phyloP scores from a whole-genome alignment of 2,888 invertebrate species.

The Agonopterix arenella region DNA sequence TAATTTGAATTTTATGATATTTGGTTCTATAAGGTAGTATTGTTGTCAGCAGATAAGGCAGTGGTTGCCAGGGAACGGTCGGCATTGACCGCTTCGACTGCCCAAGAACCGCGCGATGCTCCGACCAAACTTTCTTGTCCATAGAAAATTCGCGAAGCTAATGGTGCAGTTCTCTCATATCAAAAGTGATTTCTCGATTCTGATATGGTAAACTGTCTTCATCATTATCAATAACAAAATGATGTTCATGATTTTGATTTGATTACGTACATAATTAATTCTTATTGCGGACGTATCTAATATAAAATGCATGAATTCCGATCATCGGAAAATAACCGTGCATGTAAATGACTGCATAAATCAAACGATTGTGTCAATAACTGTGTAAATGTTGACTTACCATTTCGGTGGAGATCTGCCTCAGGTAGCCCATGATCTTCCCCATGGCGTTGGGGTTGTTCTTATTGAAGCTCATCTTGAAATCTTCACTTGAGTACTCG shows the following conservation, averaged over 20 bases:
- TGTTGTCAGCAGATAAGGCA: background rate
- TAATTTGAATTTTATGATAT: too few relatives aligned
- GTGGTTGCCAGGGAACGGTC: constrained; percentile 49
- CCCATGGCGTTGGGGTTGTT: constrained; percentile 70
- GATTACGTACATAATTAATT: too few relatives aligned
- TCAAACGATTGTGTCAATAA: background rate
- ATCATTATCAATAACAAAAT: too few relatives aligned
- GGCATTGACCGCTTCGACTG: constrained; percentile 28
- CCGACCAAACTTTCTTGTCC: constrained; percentile 43
- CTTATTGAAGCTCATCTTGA: constrained; percentile 73
- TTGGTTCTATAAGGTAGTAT: too few relatives aligned
- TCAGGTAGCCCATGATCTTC: constrained; percentile 70
- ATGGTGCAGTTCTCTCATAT: too few relatives aligned
- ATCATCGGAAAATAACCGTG: constrained; percentile 14
- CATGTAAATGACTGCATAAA: constrained; percentile 6
- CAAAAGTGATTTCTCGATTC: too few relatives aligned
- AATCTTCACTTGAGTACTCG: constrained; percentile 26
- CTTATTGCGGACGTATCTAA: background rate
- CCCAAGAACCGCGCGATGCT: constrained; percentile 13
- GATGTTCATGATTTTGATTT: too few relatives aligned
- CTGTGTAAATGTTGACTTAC: constrained; percentile 36
- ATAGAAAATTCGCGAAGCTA: constrained; percentile 32
- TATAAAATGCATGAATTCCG: constrained; percentile 15
- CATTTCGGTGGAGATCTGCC: constrained; percentile 72
- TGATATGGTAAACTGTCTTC: too few relatives aligned